Conservation (phyloP, 1,140 invertebrate genomes). For the Octopus bimaculoides region DNA sequence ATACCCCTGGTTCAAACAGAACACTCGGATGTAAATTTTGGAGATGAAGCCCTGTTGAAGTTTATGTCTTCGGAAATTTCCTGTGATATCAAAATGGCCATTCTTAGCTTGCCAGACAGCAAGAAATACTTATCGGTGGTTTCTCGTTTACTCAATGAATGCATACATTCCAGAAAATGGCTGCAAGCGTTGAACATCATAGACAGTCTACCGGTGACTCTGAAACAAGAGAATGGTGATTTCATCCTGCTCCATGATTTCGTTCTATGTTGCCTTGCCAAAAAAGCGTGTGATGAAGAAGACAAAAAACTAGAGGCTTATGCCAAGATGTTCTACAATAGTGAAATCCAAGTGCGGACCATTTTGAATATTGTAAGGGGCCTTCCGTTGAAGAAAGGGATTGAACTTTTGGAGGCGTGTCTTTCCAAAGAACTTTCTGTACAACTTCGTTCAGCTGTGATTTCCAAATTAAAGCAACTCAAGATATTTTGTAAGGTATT, state of each 20-base stretch:
- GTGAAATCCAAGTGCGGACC: conserved; percentile 34
- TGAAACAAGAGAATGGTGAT: conserved; percentile 28
- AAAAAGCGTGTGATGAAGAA: conserved; percentile 20
- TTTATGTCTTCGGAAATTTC: conserved; percentile 47
- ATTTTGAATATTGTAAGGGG: conserved; percentile 36
- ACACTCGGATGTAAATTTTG: conserved; percentile 41
- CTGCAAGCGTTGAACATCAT: conserved; percentile 35
- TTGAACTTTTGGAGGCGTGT: conserved; percentile 45
- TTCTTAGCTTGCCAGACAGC: conserved; percentile 45
- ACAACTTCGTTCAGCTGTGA: conserved; percentile 27
- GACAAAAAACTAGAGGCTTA: conserved; percentile 12
- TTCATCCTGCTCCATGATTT: conserved; percentile 44
- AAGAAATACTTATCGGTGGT: conserved; percentile 37
- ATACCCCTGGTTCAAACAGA: conserved; percentile 45
- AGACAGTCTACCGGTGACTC: conserved; percentile 38
- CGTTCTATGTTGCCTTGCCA: conserved; percentile 36
- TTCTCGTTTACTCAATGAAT: conserved; percentile 35
- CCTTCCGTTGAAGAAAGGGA: conserved; percentile 40
- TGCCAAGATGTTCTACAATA: neutral
- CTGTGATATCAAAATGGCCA: conserved; percentile 43
- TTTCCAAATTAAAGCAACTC: conserved; percentile 34
- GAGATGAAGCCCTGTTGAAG: conserved; percentile 47
- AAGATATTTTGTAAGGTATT: conserved; percentile 40
- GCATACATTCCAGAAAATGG: conserved; percentile 41
- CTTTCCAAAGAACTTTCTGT: conserved; percentile 20